Conservation (phyloP, 2,113 vertebrate genomes). For the Trematocara stigmaticum region DNA sequence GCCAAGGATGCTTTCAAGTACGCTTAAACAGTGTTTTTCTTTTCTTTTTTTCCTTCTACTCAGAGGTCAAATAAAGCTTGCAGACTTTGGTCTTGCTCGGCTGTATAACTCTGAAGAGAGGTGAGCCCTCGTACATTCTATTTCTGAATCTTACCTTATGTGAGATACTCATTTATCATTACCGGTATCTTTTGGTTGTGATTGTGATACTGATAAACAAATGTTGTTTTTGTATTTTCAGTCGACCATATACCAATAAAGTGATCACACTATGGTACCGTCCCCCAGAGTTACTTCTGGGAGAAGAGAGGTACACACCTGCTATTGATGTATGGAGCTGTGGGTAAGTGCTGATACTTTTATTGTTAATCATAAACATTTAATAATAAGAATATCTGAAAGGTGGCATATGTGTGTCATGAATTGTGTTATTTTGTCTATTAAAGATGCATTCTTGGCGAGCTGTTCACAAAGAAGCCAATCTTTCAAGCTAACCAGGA, state of each 20-base stretch:
- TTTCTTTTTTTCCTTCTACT: conserved; percentile 6
- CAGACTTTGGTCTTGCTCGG: conserved; percentile 94
- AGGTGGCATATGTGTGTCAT: not conserved
- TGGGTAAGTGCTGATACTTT: conserved; percentile 77
- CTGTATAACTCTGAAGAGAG: conserved; percentile 98
- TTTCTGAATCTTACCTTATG: not conserved
- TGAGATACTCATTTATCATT: not conserved
- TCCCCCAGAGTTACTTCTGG: conserved; percentile 91
- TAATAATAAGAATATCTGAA: not conserved
- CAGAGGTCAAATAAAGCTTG: conserved; percentile 95
- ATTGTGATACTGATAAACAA: not conserved
- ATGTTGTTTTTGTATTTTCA: conserved; percentile 37
- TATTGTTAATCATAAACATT: not conserved
- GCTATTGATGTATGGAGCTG: conserved; percentile 99
- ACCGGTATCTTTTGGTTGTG: not conserved
- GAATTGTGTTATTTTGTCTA: not conserved
- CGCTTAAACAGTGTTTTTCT: not conserved
- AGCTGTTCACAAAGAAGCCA: conserved; percentile 98
- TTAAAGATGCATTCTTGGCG: conserved; percentile 93
- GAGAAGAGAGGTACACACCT: conserved; percentile 93
- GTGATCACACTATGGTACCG: conserved; percentile 99
- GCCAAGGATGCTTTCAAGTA: not conserved
- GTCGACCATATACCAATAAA: conserved; percentile 99
- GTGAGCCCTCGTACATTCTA: conserved; percentile 50
- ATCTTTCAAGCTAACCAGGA: conserved; percentile 99